These are phyloP conservation scores for Megaleporinus macrocephalus DNA, from an alignment of 2,113 vertebrate genomes.

Conservation along the genomic window DNA sequence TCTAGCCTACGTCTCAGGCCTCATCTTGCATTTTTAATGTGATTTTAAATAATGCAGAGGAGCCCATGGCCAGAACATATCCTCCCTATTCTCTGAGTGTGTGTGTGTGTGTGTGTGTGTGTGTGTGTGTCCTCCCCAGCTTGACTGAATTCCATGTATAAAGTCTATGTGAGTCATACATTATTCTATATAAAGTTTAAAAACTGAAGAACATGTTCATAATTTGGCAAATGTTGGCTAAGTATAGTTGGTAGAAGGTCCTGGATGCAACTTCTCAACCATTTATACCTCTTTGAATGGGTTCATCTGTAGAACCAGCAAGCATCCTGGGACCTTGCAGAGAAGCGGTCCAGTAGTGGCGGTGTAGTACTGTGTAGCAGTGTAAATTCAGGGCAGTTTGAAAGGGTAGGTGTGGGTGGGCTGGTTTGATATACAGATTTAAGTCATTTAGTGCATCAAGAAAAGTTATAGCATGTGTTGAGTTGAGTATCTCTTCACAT, in stretches of 20 bases:
- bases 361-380: too few species aligned
- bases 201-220: conserved; percentile 14
- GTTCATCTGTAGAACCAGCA: not conserved
- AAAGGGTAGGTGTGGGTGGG: too few species aligned
- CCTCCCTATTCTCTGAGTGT: conserved; percentile 14
- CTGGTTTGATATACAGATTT: too few species aligned
- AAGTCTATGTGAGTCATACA: not conserved
- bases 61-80: conserved; percentile 27
- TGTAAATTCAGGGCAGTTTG: too few species aligned
- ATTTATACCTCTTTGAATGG: not conserved
- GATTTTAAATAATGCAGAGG: conserved; percentile 47
- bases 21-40: conserved; percentile 47
- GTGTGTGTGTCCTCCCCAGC: not conserved
- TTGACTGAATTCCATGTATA: not conserved
- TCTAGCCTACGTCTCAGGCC: conserved; percentile 28
- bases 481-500: too few species aligned
- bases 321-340: not conserved
- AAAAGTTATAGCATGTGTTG: too few species aligned
- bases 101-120: not conserved
- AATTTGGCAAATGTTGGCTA: conserved; percentile 6
- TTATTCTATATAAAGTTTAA: conserved; percentile 10
- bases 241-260: conserved; percentile 21
- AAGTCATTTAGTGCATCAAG: too few species aligned
- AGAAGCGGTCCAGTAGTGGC: too few species aligned
- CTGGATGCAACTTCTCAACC: not conserved